Base-by-base conservation (phyloP, 1,140 invertebrate species). In the Oedothorax gibbosus region DNA sequence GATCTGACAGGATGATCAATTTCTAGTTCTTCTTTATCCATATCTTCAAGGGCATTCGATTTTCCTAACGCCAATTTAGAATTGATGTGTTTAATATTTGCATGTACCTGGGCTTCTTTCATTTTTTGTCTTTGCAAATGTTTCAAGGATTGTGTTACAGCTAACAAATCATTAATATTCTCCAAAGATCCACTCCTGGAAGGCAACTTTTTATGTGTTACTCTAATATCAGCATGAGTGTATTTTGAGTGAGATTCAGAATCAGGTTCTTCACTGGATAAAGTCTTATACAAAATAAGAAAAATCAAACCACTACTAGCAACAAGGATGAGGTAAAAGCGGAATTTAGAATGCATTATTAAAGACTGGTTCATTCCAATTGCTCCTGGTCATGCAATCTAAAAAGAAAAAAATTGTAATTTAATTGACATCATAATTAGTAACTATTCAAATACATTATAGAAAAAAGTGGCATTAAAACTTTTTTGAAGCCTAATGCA, bases 161-260 rank as follows among this genome's bases (percentile, higher is more conserved):
- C 68, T 6, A 86, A 50, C 0, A 86, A n/a, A 60, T 83, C 86
- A 73, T 86, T 86, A 5, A 86, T 84, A 51, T 86, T 86, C 54
- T 76, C 68, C n/a, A 86, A 66, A 49, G 86, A 57, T n/a, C 71
- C 69, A 77, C 18, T 71, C 68, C 54, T 69, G 18, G 71, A 53
- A 54, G 72, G 35, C 7, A 72, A 73, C 73, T 66, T 66, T 62
- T 65, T 68, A 60, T 82, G 53, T 2, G 56, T 20, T 18, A 56
- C 49, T 68, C 50, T 62, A 2, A 11, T 8, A 20, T 65, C 66
- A 15, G 15, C 18, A 75, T 83, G 81, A 8, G 68, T 51, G 71
- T 73, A 77, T 77, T 81, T 81, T 10, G 78, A 65, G 56, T 81
- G 78, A 51, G 85, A 86, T 82, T 86, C 85, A 69, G 60, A 68